Percentiles rank a stretch among this genome's conserved stretches.
Evolutionary conservation across 2,797 vertebrate genomes (phyloP).

Genomic region (Botia almorhae): DNA sequence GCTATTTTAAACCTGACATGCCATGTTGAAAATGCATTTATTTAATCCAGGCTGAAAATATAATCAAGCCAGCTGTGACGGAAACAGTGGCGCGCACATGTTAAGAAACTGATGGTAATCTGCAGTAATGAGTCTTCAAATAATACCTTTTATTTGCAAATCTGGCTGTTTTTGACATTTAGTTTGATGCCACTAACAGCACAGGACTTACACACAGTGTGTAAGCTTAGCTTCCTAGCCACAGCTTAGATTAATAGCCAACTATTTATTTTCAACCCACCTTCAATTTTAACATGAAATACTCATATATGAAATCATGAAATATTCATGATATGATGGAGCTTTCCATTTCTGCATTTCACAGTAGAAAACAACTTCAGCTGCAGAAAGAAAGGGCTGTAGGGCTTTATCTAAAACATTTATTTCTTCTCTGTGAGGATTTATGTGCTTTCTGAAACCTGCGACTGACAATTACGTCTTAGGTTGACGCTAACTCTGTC

Average conservation of each 20-base stretch:
- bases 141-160: too few relatives aligned
- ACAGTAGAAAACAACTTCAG: constrained; percentile 1
- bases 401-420: constrained; percentile 27
- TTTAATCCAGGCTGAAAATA: not conserved
- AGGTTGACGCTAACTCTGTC: not conserved
- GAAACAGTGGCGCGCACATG: not conserved
- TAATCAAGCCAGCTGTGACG: not conserved
- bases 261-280: constrained; percentile 25
- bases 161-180: too few relatives aligned
- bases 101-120: not conserved
- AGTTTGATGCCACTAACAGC: not conserved
- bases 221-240: too few relatives aligned
- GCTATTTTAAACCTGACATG: not conserved
- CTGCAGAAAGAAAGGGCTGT: constrained; percentile 14
- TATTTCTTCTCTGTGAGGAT: constrained; percentile 31
- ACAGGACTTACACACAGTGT: not conserved
- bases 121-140: not conserved
- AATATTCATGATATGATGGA: constrained; percentile 39
- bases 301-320: not conserved
- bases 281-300: constrained; percentile 35
- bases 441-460: not conserved
- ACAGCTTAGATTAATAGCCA: constrained; percentile 6
- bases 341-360: constrained; percentile 24
- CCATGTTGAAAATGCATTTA: not conserved
- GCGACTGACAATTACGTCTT: not conserved